Percentiles rank a stretch among this genome's conserved stretches.
These are phyloP conservation scores for Drosophila tropicalis DNA, from an alignment of 1,140 invertebrate genomes.

Conservation along the genomic window DNA sequence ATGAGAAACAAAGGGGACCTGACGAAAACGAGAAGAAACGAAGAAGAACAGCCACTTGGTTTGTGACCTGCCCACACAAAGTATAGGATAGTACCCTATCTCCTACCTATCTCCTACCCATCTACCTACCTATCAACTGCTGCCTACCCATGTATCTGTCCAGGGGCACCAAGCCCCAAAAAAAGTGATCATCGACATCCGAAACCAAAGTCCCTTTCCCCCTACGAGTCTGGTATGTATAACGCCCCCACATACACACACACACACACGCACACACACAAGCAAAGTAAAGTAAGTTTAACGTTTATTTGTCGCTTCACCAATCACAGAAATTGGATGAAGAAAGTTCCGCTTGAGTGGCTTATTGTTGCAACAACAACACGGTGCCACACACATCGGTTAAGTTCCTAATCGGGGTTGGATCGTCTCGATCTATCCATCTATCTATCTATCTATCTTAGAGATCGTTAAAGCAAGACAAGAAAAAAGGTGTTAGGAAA, in stretches of 20 bases:
- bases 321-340: conserved; percentile 61
- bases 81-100: background rate
- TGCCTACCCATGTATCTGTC: conserved; percentile 6
- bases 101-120: background rate
- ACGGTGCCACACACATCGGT: conserved; percentile 45
- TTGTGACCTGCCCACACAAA: conserved; percentile 20
- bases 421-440: background rate
- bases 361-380: conserved; percentile 51
- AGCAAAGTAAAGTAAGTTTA: conserved; percentile 38
- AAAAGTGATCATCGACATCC: conserved; percentile 14
- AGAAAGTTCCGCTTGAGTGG: conserved; percentile 51
- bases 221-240: background rate
- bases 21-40: background rate
- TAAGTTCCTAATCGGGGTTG: conserved; percentile 17
- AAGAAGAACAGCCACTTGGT: conserved; percentile 3
- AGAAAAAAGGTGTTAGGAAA: conserved; percentile 9
- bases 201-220: conserved; percentile 18
- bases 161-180: conserved; percentile 16
- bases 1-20: too few relatives aligned
- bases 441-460: background rate
- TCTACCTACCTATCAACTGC: conserved; percentile 7
- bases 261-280: conserved; percentile 30
- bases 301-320: conserved; percentile 72
- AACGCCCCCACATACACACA: conserved; percentile 49
- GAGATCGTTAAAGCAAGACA: conserved; percentile 37